phyloP scores from a whole-genome alignment of 2,797 vertebrate species.

The Gorsachius magnificus region DNA sequence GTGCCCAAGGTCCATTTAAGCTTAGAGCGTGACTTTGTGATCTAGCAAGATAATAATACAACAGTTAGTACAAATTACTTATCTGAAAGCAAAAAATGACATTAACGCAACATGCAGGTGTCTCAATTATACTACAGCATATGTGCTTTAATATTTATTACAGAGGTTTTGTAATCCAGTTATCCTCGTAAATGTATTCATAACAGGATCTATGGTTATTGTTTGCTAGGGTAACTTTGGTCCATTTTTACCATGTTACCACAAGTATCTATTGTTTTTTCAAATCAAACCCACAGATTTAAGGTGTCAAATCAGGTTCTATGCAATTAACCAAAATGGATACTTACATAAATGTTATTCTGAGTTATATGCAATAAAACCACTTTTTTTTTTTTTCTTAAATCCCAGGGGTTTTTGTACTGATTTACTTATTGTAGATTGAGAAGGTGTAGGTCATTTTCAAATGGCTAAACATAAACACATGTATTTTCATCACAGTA shows the following conservation, averaged over 20 bases:
- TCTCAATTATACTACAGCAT: slow-evolving; percentile 26
- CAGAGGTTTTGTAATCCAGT: slow-evolving; percentile 37
- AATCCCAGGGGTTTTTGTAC: not conserved
- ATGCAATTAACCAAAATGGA: not conserved
- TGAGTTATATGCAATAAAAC: not conserved
- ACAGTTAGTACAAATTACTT: slow-evolving; percentile 40
- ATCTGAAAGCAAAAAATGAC: slow-evolving; percentile 40
- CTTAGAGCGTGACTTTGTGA: not conserved
- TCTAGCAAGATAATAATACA: slow-evolving; percentile 10
- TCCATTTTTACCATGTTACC: not conserved
- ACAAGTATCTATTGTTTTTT: not conserved
- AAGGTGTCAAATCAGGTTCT: not conserved
- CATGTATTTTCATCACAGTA: not conserved
- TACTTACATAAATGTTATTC: not conserved
- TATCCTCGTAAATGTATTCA: slow-evolving; percentile 1
- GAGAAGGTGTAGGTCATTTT: not conserved
- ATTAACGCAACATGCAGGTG: slow-evolving; percentile 23
- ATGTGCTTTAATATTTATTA: slow-evolving; percentile 27
- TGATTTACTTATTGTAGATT: not conserved
- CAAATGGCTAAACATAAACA: slow-evolving; percentile 5
- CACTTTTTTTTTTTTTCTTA: not conserved
- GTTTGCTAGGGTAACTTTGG: not conserved
- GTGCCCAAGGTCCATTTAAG: slow-evolving; percentile 31
- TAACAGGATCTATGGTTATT: not conserved
- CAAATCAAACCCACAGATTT: not conserved